Base-by-base conservation (phyloP, 2,113 vertebrate species). In the Leucosticte australis region DNA sequence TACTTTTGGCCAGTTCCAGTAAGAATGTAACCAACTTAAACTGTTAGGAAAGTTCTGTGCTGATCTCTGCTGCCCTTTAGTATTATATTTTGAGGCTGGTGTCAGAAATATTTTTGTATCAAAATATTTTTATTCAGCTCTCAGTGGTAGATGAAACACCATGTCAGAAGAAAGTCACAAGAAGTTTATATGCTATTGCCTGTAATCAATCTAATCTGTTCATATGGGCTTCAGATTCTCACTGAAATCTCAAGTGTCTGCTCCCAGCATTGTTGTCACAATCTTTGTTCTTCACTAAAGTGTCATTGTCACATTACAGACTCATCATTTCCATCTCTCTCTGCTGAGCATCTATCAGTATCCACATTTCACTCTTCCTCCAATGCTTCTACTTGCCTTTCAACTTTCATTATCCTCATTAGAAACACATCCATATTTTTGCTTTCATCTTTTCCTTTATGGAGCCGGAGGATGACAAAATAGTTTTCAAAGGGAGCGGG, bases 381-480 rank as follows among this genome's bases (percentile, higher is more conserved):
- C 90, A 83, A 20, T 94, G 87, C 39, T 80, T 90, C 35, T 93
- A 59, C 35, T 92, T 95, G 82, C 78, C 76, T 97, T 97, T 98
- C 96, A 97, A 67, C 88, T 97, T 97, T 95, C 71, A 97, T 98
- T 98, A 96, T 95, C 87, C 73, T 98, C 87, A 96, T 75, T 89
- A 94, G 81, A 97, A 97, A 94, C 73, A 92, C 90, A 94, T 94
- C 86, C 75, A 57, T 91, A 96, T 93, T 96, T 97, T 96, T 74
- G n/a, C 97, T 97, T 97, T 98, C 85, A 95, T 97, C 95, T 96
- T 97, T 91, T 97, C 60, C 83, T 98, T 97, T 95, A 97, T 97
- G 92, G 83, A 97, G 71, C 84, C 91, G 95, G 97, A 95, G 83
- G 80, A 97, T 94, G 86, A 97, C 95, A 98, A 97, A 98, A 96